These are phyloP conservation scores for Neolamprologus brichardi DNA, from an alignment of 2,113 vertebrate species.

Conservation along the genomic window DNA sequence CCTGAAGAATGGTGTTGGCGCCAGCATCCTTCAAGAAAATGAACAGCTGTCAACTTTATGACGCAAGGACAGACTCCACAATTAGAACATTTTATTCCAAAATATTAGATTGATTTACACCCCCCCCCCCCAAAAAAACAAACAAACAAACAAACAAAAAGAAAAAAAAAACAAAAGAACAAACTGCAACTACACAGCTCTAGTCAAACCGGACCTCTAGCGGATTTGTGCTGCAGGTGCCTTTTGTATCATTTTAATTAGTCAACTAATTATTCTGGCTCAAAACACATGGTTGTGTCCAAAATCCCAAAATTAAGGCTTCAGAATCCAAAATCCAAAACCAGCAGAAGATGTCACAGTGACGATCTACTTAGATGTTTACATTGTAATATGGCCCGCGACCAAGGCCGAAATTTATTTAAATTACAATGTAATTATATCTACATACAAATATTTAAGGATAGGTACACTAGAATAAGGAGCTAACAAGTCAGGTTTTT, in stretches of 20 bases:
- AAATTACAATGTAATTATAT: not conserved
- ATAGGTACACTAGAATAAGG: not conserved
- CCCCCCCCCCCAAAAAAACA: accelerated
- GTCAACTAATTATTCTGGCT: not conserved
- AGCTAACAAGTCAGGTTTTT: not conserved
- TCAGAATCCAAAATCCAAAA: not conserved
- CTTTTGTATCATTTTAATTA: not conserved
- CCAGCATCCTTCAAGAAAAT: conserved; percentile 79
- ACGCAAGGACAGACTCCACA: not conserved
- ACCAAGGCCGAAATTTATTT: not conserved
- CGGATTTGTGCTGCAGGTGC: not conserved
- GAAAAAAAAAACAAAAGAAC: accelerated
- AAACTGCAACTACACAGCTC: not conserved
- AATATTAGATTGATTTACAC: not conserved
- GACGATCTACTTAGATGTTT: not conserved
- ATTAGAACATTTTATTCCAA: not conserved
- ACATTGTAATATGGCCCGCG: not conserved
- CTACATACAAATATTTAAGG: not conserved
- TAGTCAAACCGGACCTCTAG: not conserved
- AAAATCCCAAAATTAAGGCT: not conserved
- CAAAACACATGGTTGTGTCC: not conserved
- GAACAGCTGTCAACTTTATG: not conserved
- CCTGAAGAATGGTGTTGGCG: conserved; percentile 88
- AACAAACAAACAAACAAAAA: not conserved
- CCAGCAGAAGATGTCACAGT: not conserved